Conservation (phyloP, 2,113 vertebrate genomes). For the Trematocara nigrifrons region DNA sequence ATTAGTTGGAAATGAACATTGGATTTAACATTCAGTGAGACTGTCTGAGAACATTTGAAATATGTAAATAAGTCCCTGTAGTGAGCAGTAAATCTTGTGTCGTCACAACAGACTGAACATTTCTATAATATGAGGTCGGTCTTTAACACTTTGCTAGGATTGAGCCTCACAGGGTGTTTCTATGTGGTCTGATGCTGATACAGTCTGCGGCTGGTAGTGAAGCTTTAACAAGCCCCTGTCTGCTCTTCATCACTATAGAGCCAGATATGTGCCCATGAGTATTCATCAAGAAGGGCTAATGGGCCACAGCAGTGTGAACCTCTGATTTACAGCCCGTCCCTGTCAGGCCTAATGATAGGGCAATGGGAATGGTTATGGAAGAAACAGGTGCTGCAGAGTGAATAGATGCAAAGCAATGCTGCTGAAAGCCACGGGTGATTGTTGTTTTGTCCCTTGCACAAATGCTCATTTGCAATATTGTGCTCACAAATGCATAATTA, state of each 20-base stretch:
- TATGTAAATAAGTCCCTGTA: not conserved
- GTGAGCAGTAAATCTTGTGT: not conserved
- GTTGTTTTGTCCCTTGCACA: conserved; percentile 55
- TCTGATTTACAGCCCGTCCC: conserved; percentile 61
- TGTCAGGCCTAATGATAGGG: conserved; percentile 60
- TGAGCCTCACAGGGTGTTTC: not conserved
- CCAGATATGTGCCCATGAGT: conserved; percentile 63
- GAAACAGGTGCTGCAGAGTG: conserved; percentile 61
- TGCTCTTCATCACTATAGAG: conserved; percentile 44
- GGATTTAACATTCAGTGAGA: not conserved
- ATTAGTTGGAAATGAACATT: not conserved
- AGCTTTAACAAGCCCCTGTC: conserved; percentile 25
- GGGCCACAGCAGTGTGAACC: conserved; percentile 52
- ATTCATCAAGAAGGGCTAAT: conserved; percentile 68
- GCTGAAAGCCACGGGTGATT: conserved; percentile 56
- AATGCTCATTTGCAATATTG: conserved; percentile 60
- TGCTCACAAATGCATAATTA: conserved; percentile 42
- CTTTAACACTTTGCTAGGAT: not conserved
- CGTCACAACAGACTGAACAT: not conserved
- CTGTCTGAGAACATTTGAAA: not conserved
- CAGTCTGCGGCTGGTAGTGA: not conserved
- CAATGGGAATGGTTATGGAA: conserved; percentile 45
- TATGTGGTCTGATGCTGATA: not conserved
- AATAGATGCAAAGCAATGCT: conserved; percentile 50
- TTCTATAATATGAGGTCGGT: not conserved